Evolutionary conservation across 2,113 vertebrate species (phyloP).

Genomic region (Anolis carolinensis): DNA sequence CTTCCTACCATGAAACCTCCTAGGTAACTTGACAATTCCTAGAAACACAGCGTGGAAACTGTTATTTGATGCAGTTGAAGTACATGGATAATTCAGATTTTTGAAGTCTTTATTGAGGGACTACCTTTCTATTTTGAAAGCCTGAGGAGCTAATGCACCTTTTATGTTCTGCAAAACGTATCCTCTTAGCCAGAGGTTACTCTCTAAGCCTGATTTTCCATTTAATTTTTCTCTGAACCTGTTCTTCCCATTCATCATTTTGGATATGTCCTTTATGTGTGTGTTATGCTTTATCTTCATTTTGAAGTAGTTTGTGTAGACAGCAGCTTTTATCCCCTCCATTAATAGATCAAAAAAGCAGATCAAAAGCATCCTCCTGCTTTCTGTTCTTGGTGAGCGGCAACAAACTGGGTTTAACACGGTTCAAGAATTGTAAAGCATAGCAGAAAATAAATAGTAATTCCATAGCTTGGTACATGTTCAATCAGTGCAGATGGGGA

Average conservation of each 20-base stretch:
- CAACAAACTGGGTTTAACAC: background rate
- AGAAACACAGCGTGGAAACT: background rate
- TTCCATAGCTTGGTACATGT: background rate
- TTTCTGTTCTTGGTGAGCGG: background rate
- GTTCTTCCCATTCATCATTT: background rate
- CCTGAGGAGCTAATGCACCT: background rate
- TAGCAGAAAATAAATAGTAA: background rate
- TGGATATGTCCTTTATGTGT: constrained; percentile 4
- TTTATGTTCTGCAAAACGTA: constrained; percentile 12
- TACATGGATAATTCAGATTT: background rate
- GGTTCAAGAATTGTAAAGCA: background rate
- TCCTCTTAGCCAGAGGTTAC: background rate
- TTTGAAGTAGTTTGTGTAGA: constrained; percentile 8
- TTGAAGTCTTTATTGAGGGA: background rate
- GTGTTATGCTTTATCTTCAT: constrained; percentile 17
- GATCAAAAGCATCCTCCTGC: background rate
- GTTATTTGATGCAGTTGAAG: background rate
- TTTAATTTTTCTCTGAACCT: constrained; percentile 10
- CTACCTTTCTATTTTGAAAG: background rate
- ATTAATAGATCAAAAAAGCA: constrained; percentile 10
- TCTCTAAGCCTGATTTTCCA: background rate
- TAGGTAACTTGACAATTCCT: background rate
- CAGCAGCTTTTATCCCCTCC: background rate
- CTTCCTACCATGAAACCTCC: background rate
- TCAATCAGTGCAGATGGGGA: background rate